Base-by-base conservation (phyloP, 2,113 vertebrate species). In the Phylloscopus whistleri region DNA sequence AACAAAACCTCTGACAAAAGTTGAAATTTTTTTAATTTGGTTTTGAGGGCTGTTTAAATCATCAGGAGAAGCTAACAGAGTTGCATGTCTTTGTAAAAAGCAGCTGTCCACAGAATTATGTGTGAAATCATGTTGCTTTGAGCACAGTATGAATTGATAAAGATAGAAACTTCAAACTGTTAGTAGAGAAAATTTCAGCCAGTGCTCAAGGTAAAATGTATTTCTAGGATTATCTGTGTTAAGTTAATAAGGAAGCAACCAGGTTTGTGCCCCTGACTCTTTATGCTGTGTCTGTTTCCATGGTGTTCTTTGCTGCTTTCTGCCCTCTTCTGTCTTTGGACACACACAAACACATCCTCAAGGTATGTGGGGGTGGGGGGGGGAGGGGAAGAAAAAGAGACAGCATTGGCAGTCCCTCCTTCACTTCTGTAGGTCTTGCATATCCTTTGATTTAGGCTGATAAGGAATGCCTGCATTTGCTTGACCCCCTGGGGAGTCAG, bases 311-410 rank as follows among this genome's bases (percentile, higher is more conserved):
- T 35, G 12, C 16, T 68, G 7, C 3, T 66, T 79, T 69, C 31
- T 17, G 4, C 22, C 8, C 15, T 46, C 8, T 74, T 64, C 66
- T 77, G 19, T 87, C 68, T 78, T 77, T 49, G 64, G 35, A 46
- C 13, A 52, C 10, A 27, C 3, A 30, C 0, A 0, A 3, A 33
- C 5, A 7, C 14, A n/a, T 56, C 19, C 16, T 76, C 1, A 2
- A 78, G 33, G 41, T 55, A 9, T 19, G 8, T 19, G 20, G 20
- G 44, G 30, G 8, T 19, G 20, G 20, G 44, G 30, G 20, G 28
- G 12, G 28, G 9, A 51, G 37, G 19, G 18, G 19, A 58, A 30
- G 7, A 24, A 52, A 53, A 73, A 49, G 16, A 31, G 12, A 30
- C 8, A 35, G 13, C 15, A 37, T 2, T 62, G 24, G 14, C 26